These are phyloP conservation scores for Heterodera schachtii DNA, from an alignment of 1,140 invertebrate species.

Conservation along the genomic window DNA sequence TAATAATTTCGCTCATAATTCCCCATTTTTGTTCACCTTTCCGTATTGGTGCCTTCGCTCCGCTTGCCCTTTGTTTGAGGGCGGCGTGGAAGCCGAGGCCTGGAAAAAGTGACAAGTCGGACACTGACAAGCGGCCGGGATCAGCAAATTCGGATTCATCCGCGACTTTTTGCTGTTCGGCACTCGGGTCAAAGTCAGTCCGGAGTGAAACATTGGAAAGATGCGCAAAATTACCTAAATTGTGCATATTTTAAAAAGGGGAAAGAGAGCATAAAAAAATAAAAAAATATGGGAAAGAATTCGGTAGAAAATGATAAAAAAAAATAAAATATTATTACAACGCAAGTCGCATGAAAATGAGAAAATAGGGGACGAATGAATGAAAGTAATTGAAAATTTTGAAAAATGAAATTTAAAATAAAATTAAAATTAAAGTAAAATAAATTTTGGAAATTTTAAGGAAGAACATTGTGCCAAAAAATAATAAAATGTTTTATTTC, in stretches of 20 bases:
- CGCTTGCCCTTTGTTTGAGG: background rate
- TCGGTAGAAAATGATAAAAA: background rate
- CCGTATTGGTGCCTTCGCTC: background rate
- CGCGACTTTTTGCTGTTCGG: slow-evolving; percentile 6
- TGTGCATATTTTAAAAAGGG: no score
- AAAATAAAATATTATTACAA: background rate
- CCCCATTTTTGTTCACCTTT: background rate
- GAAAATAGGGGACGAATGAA: no score
- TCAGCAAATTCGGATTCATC: slow-evolving; percentile 7
- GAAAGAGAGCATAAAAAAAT: background rate
- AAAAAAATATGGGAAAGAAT: no score
- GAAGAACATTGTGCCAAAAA: no score
- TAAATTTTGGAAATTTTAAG: no score
- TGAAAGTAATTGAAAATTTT: no score
- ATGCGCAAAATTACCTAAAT: background rate
- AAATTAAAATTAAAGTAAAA: no score
- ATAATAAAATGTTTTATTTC: no score
- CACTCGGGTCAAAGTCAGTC: background rate
- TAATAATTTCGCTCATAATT: background rate
- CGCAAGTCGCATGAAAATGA: background rate
- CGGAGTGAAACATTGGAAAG: background rate
- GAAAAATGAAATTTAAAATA: no score
- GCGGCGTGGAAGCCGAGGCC: slow-evolving; percentile 2
- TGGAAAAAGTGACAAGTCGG: slow-evolving; percentile 12
- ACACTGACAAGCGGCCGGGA: background rate